phyloP scores from a whole-genome alignment of 2,888 invertebrate species.

The Rhingia rostrata region DNA sequence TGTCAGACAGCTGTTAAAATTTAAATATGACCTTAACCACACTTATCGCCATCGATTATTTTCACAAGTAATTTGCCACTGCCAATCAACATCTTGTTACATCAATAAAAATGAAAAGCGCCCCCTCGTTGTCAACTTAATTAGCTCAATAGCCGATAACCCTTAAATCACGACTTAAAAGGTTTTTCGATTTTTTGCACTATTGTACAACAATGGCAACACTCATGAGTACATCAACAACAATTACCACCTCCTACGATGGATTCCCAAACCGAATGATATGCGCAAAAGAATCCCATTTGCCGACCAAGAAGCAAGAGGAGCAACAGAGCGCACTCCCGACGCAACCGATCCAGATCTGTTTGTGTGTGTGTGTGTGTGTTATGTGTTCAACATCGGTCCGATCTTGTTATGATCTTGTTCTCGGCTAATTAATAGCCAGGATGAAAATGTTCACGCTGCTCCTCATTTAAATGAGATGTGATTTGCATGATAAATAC shows the following conservation, averaged over 20 bases:
- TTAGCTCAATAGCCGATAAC: too few species aligned
- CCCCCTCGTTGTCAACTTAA: too few species aligned
- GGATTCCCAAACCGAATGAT: constrained; percentile 15
- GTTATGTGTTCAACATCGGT: constrained; percentile 72
- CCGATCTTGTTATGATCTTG: constrained; percentile 76
- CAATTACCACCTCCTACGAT: constrained; percentile 36
- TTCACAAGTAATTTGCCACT: too few species aligned
- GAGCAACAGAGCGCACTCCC: background rate
- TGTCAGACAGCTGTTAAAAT: too few species aligned
- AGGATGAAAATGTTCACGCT: constrained; percentile 75
- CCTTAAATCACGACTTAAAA: too few species aligned
- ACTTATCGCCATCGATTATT: too few species aligned
- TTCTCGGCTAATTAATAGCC: constrained; percentile 76
- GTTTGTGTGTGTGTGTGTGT: constrained; percentile 35
- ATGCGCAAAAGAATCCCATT: too few species aligned
- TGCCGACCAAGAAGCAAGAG: background rate
- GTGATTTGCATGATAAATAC: constrained; percentile 75
- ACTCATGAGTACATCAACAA: background rate
- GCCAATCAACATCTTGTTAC: too few species aligned
- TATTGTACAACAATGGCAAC: constrained; percentile 5
- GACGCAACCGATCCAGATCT: constrained; percentile 40
- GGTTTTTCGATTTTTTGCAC: background rate
- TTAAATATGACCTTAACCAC: too few species aligned
- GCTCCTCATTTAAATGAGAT: constrained; percentile 74
- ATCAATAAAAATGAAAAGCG: too few species aligned